These are phyloP conservation scores for Miniopterus natalensis DNA, from an alignment of 2,113 vertebrate genomes.

Conservation along the genomic window DNA sequence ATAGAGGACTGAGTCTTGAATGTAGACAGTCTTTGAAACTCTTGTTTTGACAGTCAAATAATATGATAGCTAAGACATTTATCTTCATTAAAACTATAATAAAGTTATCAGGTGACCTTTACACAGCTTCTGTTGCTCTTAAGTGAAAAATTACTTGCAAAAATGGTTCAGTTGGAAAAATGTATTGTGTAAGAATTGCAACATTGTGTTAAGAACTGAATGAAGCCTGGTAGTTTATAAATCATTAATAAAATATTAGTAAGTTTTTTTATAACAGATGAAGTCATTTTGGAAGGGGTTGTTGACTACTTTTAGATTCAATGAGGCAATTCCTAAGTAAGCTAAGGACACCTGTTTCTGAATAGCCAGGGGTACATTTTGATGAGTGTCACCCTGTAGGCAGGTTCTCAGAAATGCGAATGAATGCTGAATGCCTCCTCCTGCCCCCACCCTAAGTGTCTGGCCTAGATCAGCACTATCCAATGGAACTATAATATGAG, in stretches of 20 bases:
- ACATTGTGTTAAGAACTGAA: conserved; percentile 48
- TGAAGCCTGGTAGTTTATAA: conserved; percentile 56
- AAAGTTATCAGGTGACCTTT: not conserved
- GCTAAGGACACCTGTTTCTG: not conserved
- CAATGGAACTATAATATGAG: not conserved
- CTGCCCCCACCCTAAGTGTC: not conserved
- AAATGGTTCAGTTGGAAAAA: conserved; percentile 61
- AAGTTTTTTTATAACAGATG: conserved; percentile 52
- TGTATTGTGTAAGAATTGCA: conserved; percentile 59
- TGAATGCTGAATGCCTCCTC: not conserved
- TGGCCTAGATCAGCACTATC: not conserved
- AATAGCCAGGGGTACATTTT: not conserved
- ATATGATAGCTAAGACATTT: not conserved
- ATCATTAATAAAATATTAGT: not conserved
- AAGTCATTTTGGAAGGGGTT: conserved; percentile 40
- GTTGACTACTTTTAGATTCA: conserved; percentile 57
- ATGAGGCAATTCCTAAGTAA: conserved; percentile 37
- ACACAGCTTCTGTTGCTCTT: conserved; percentile 37
- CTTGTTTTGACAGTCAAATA: not conserved
- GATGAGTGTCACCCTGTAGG: not conserved
- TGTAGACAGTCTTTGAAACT: not conserved
- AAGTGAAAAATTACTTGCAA: conserved; percentile 58
- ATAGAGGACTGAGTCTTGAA: conserved; percentile 15
- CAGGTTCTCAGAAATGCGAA: not conserved
- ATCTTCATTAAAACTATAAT: conserved; percentile 39